Percentiles rank a stretch among this genome's conserved stretches.
phyloP scores from a whole-genome alignment of 1,140 invertebrate species.

The Zaprionus kolodkinae region DNA sequence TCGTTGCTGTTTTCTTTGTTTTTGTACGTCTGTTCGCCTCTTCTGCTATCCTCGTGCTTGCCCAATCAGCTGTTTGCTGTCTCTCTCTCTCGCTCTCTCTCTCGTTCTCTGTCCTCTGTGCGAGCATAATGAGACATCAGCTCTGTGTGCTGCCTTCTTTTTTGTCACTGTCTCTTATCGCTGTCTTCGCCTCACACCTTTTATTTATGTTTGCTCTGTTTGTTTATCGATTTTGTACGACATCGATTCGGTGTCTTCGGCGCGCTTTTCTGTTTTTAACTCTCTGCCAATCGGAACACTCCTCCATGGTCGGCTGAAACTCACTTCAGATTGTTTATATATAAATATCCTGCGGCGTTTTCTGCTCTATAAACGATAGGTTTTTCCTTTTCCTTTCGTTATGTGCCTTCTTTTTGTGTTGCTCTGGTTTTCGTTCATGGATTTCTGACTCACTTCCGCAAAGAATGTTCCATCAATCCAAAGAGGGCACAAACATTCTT shows the following conservation, averaged over 20 bases:
- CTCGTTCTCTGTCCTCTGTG: background rate
- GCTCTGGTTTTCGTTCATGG: no score
- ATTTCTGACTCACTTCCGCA: slow-evolving; percentile 6
- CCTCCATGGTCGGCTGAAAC: no score
- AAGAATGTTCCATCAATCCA: no score
- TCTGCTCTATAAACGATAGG: no score
- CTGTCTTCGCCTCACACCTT: background rate
- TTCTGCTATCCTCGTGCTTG: background rate
- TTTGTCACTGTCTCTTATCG: background rate
- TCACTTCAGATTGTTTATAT: no score
- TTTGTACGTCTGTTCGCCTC: slow-evolving; percentile 19
- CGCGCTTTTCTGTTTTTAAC: slow-evolving; percentile 1
- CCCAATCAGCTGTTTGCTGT: background rate
- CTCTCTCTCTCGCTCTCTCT: background rate
- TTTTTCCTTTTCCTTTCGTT: no score
- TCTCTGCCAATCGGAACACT: no score
- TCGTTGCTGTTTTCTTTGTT: slow-evolving; percentile 12
- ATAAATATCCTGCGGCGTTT: no score
- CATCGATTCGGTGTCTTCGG: background rate
- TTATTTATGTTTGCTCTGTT: slow-evolving; percentile 2
- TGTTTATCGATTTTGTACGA: background rate
- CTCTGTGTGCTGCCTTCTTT: background rate
- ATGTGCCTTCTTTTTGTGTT: no score
- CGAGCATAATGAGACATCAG: background rate
- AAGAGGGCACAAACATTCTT: no score